phyloP scores from a whole-genome alignment of 2,797 vertebrate genomes.

The Allobates femoralis region DNA sequence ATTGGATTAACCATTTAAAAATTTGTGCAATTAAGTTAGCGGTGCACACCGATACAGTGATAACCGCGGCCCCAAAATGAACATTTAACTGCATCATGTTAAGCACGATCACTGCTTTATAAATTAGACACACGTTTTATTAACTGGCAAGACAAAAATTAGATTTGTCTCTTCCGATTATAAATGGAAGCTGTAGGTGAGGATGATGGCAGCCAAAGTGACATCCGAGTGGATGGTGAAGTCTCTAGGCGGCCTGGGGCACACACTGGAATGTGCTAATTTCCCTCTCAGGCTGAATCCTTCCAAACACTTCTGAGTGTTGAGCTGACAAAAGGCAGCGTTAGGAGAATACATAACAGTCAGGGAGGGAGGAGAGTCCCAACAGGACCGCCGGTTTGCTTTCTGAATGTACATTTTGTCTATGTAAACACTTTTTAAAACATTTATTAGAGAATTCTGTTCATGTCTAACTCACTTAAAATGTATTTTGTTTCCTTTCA shows the following conservation, averaged over 20 bases:
- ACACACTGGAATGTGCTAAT: slow-evolving; percentile 55
- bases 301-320: slow-evolving; percentile 47
- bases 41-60: background rate
- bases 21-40: slow-evolving; percentile 1
- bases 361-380: slow-evolving; percentile 7
- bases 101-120: slow-evolving; percentile 56
- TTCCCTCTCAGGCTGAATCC: slow-evolving; percentile 48
- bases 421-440: background rate
- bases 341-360: slow-evolving; percentile 39
- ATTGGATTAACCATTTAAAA: background rate
- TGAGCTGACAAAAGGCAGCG: slow-evolving; percentile 50
- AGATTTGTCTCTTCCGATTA: slow-evolving; percentile 35
- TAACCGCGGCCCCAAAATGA: slow-evolving; percentile 40
- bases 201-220: slow-evolving; percentile 57
- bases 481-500: background rate
- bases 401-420: slow-evolving; percentile 5
- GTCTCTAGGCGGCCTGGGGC: slow-evolving; percentile 52
- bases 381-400: background rate
- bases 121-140: background rate
- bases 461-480: background rate
- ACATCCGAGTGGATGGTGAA: slow-evolving; percentile 62
- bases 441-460: background rate
- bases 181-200: slow-evolving; percentile 51
- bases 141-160: slow-evolving; percentile 59
- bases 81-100: slow-evolving; percentile 56